These are phyloP conservation scores for Pseudomyrmex pallidus DNA, from an alignment of 1,140 invertebrate species.

Conservation along the genomic window DNA sequence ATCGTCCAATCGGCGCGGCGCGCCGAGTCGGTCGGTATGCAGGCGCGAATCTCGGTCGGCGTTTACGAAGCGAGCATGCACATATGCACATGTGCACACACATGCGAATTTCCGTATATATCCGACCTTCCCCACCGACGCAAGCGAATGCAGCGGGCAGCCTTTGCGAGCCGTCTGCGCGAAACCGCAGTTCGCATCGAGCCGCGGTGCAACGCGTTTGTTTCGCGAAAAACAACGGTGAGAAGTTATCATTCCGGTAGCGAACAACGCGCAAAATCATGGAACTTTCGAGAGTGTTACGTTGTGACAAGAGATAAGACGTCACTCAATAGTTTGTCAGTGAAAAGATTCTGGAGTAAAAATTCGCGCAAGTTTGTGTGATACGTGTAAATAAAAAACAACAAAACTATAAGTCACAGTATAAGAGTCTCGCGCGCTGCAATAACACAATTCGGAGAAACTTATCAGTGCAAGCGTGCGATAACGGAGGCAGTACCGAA, in stretches of 20 bases:
- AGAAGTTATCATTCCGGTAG: too few relatives aligned
- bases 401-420: neutral
- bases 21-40: conserved; percentile 69
- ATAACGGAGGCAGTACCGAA: conserved; percentile 64
- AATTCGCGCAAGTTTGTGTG: neutral
- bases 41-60: conserved; percentile 70
- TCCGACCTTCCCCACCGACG: conserved; percentile 55
- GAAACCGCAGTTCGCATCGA: conserved; percentile 68
- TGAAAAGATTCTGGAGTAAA: neutral
- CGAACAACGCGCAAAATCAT: neutral
- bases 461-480: conserved; percentile 63
- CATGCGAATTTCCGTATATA: conserved; percentile 46
- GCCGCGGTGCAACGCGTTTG: conserved; percentile 65
- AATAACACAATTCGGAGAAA: conserved; percentile 63
- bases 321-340: neutral
- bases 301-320: neutral
- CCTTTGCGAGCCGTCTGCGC: conserved; percentile 39
- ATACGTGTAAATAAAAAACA: neutral
- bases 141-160: conserved; percentile 47
- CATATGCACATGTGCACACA: conserved; percentile 33
- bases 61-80: conserved; percentile 41
- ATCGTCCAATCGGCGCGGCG: conserved; percentile 70
- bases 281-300: conserved; percentile 11
- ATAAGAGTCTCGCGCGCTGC: conserved; percentile 16
- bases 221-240: conserved; percentile 11